Conservation (phyloP, 2,888 invertebrate species). For the Diabrotica balteata region DNA sequence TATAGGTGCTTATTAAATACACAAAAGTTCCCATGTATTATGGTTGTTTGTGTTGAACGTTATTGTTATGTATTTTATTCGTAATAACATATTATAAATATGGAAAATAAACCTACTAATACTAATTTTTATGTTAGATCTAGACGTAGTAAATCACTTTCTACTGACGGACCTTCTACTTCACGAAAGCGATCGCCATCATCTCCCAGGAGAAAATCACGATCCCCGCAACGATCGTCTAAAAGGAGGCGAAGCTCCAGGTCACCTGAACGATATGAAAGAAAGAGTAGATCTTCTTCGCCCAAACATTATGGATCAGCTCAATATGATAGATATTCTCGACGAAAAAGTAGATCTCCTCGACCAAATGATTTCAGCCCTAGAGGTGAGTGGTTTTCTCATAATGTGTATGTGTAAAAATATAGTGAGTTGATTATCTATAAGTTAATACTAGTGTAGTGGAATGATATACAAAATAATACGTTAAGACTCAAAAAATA, state of each 20-base stretch:
- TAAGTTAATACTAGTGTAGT: too few species aligned
- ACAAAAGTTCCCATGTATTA: too few species aligned
- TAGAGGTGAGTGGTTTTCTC: background rate
- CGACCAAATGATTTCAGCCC: background rate
- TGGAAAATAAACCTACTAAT: too few species aligned
- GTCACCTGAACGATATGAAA: conserved; percentile 1
- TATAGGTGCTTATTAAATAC: too few species aligned
- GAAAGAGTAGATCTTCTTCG: background rate
- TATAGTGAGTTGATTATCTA: too few species aligned
- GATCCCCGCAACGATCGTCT: background rate
- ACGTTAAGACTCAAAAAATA: too few species aligned
- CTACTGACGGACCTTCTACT: background rate
- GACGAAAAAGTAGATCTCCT: conserved; percentile 4
- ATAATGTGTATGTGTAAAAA: too few species aligned
- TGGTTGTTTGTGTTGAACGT: too few species aligned
- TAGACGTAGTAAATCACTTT: conserved; percentile 15
- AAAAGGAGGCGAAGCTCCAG: background rate
- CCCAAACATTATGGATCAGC: background rate
- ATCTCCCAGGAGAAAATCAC: background rate
- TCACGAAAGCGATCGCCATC: conserved; percentile 4
- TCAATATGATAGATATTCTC: background rate
- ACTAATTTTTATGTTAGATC: background rate
- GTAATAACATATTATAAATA: too few species aligned
- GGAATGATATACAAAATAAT: too few species aligned
- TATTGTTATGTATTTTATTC: too few species aligned